Base-by-base conservation (phyloP, 2,797 vertebrate species). In the Platyrinchus mystaceus region DNA sequence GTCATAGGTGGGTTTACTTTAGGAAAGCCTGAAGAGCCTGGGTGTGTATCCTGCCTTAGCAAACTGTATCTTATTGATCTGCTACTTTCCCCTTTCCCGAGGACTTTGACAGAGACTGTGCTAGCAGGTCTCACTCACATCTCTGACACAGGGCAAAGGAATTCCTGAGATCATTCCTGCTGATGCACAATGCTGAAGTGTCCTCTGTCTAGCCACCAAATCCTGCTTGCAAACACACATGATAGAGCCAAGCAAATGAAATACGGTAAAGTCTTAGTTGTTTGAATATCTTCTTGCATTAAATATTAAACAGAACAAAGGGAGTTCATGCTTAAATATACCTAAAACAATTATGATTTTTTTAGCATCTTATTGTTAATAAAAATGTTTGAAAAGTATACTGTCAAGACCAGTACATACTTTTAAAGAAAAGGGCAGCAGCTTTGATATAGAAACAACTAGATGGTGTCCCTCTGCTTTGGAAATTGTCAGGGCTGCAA, bases 391-490 rank as follows among this genome's bases (percentile, higher is more conserved):
- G 22, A 86, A 89, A 89, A 52, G 5, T 59, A 69, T 67, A 12
- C 23, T 36, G 3, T 56, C 28, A 69, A 83, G 80, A 55, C 2
- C 41, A 27, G 13, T 39, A 30, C 6, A 18, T 55, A 28, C 37
- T 69, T 74, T 39, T 37, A 55, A 84, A 68, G 26, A 46, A 70
- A 84, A 46, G 6, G 24, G n/a, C n/a, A 80, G 74, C 20, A 93
- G 12, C 16, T 95, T 88, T 90, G 49, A 8, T 60, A 14, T 13
- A 84, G 78, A 63, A 87, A 95, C 94, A 96, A 94, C 94, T 96
- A 96, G 94, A 49, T 93, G 93, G 94, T 97, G 96, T 95, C 96
- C 91, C 89, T 97, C 80, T 73, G 62, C 95, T 94, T 92, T 94
- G 69, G 76, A 96, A 94, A 75, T 82, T 90, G 8, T 87, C 26